These are phyloP conservation scores for Araneus ventricosus DNA, from an alignment of 1,140 invertebrate species.

Conservation along the genomic window DNA sequence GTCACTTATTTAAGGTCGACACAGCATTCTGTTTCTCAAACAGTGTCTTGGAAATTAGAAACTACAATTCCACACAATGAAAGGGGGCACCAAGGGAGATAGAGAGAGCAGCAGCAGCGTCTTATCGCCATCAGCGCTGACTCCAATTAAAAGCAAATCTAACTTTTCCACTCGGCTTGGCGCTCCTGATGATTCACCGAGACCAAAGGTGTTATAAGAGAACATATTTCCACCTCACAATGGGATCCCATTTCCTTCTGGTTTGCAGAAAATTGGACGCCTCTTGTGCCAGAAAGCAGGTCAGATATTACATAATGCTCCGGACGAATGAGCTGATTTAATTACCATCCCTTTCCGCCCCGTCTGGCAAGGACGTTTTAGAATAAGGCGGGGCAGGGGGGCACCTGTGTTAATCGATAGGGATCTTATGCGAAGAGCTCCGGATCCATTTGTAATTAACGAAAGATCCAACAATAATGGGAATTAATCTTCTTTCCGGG, in stretches of 20 bases:
- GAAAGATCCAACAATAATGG: slow-evolving; percentile 5
- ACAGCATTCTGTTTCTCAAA: background rate
- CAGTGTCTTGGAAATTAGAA: background rate
- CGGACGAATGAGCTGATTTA: background rate
- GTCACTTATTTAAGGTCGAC: background rate
- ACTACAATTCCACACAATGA: background rate
- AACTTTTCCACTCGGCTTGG: background rate
- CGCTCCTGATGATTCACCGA: background rate
- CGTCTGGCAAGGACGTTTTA: background rate
- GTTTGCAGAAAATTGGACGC: slow-evolving; percentile 19
- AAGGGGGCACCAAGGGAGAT: background rate
- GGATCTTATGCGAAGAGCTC: background rate
- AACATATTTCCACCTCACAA: slow-evolving; percentile 20
- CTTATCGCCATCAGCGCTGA: background rate
- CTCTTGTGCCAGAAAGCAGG: background rate
- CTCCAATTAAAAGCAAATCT: slow-evolving; percentile 15
- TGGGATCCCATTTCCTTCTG: slow-evolving; percentile 24
- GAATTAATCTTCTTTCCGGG: slow-evolving; percentile 16
- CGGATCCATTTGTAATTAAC: background rate
- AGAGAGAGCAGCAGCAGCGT: background rate
- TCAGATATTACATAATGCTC: slow-evolving; percentile 14
- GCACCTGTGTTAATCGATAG: slow-evolving; percentile 5
- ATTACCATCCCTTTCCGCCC: background rate
- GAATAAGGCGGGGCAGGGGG: background rate
- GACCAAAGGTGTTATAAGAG: slow-evolving; percentile 23